Percentiles rank a stretch among this genome's conserved stretches.
phyloP scores from a whole-genome alignment of 2,888 invertebrate species.

The Lapara coniferarum region DNA sequence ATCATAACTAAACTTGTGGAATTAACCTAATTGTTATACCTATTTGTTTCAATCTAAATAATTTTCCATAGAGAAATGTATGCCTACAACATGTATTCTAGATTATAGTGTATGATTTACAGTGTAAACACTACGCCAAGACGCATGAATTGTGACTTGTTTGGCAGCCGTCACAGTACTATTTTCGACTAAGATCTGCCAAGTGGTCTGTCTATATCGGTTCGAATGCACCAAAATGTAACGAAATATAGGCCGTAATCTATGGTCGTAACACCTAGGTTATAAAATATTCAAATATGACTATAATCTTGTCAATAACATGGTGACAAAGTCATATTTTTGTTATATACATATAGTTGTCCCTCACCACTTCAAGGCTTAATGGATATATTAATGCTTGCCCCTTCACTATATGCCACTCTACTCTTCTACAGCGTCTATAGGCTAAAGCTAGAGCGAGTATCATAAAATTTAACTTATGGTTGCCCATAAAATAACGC shows the following conservation, averaged over 20 bases:
- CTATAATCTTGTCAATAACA: no score
- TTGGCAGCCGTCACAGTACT: constrained; percentile 14
- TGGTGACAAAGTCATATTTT: no score
- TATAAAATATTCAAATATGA: no score
- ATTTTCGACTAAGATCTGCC: constrained; percentile 9
- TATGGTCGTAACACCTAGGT: no score
- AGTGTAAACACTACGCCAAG: constrained; percentile 17
- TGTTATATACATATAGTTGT: no score
- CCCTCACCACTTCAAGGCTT: no score
- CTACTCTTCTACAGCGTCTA: no score
- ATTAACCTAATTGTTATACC: neutral
- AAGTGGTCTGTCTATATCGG: neutral
- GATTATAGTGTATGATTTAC: neutral
- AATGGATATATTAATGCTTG: no score
- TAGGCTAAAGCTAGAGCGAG: no score
- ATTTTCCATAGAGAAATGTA: neutral
- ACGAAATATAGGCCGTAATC: neutral
- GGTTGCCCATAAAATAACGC: no score
- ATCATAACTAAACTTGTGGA: neutral
- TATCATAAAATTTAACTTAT: no score
- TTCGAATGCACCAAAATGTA: neutral
- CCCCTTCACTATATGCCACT: no score
- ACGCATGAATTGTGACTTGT: neutral
- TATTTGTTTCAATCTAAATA: neutral
- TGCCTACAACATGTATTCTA: neutral